Evolutionary conservation across 2,113 vertebrate genomes (phyloP), one percentile per base, ranked within the genome.

Genomic region (Pungitius pungitius): DNA sequence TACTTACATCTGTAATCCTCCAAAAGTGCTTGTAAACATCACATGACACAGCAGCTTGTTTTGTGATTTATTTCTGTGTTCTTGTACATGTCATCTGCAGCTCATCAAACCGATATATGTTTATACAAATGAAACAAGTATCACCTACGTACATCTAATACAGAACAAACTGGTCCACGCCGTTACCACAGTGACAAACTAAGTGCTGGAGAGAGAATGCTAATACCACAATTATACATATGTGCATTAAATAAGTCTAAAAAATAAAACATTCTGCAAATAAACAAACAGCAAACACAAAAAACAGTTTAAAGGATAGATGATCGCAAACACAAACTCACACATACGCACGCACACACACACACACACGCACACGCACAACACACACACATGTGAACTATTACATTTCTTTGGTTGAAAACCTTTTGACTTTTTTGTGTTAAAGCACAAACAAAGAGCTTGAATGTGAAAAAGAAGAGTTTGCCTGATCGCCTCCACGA

Each of bases 61-160:
- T 78, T 67, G 92, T 93, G 93, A 89, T 93, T 90, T 93, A 93
- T 93, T 94, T 84, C 82, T 66, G 92, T 90, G 87, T 88, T 92
- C 85, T 90, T 87, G 80, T 90, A 90, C 84, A 89, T 72, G 66
- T 64, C 81, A 71, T 88, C 88, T 88, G 83, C 80, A 87, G 69
- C 82, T 88, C 68, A 81, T 88, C 90, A 91, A 90, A 91, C 83
- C 58, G 62, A 90, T 73, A 88, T 80, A 77, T 35, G 33, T 73
- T 85, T 81, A 90, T 90, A 91, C 89, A 90, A 90, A 83, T 77
- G 42, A 64, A 56, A 88, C 78, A 87, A 87, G 87, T 81, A 86
- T 75, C 71, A 82, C 88, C 86, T 87, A 91, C 87, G 87, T 87
- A 89, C 85, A 88, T 75, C 72, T 87, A 86, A 86, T 80, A 88